Evolutionary conservation across 2,888 invertebrate genomes (phyloP), one percentile per base, ranked within the genome.

Genomic region (Liopterus haemorrhoidalis): DNA sequence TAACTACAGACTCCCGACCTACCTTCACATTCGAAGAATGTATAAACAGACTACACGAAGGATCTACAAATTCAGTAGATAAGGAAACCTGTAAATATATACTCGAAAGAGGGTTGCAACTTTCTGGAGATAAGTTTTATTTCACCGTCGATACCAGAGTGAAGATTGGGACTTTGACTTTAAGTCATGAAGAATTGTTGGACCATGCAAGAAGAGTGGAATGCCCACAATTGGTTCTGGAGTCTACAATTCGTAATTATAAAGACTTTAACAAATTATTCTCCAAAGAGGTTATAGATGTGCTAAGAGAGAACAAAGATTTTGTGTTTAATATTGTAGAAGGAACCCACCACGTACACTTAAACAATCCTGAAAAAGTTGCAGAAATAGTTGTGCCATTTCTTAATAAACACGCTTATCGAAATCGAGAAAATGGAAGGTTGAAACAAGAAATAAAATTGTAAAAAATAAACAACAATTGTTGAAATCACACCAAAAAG

Each of bases 291-390:
- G 70, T 75, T 52, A 55, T 78, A n/a, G 69, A 71, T 33, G 55
- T 72, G 4, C 60, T 82, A 18, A 71, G 68, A 39, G 63, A 67
- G 41, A 70, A 54, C 44, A 65, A 68, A 0, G 65, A 71, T 18
- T 79, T 78, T 52, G 72, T 74, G 57, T 69, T 70, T 41, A 70
- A 76, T 35, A 70, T 71, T 47, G 66, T 83, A 0, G 70, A 77
- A 11, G 83, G 83, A 1, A 72, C 73, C 4, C 85, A 85, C 66
- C 82, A 83, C 61, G 70, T 81, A 8, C 84, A 84, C 65, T 70
- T 85, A 44, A 79, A 76, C 48, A 69, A 77, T 49, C 78, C 83
- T 2, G 71, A 77, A 55, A 59, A 62, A 50, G 65, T 81, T 15
- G 74, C 75, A 1, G 70, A 73, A 2, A 61, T 73, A 25, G 70